Evolutionary conservation across 2,797 vertebrate species (phyloP).

Genomic region (Cercopithecus diana): DNA sequence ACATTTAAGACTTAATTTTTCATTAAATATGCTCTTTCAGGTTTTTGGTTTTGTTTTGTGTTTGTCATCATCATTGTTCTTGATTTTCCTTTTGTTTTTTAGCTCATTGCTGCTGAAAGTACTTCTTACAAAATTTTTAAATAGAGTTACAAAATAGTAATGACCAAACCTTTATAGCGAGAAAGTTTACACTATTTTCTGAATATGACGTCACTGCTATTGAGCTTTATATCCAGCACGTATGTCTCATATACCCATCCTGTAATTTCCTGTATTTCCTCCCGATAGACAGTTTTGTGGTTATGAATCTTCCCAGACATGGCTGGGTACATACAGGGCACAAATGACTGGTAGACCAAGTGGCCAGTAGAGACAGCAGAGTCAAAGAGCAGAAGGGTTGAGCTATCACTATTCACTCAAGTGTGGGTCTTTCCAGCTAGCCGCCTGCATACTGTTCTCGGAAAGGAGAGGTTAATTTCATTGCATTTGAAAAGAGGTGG

Average conservation of each 20-base stretch:
- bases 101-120: background rate
- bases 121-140: background rate
- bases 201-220: background rate
- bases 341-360: background rate
- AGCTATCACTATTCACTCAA: background rate
- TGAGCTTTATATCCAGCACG: background rate
- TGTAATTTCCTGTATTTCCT: background rate
- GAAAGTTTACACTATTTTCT: background rate
- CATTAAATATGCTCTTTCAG: background rate
- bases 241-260: background rate
- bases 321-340: background rate
- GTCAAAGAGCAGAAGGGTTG: background rate
- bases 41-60: background rate
- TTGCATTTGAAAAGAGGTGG: background rate
- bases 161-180: background rate
- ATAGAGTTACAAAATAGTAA: slow-evolving; percentile 17
- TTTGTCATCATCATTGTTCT: background rate
- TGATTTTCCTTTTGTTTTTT: background rate
- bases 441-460: background rate
- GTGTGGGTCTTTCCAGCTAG: background rate
- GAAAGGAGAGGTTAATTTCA: background rate
- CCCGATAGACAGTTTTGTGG: background rate
- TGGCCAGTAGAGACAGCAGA: background rate
- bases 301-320: background rate
- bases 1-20: background rate